These are phyloP conservation scores for Dolichoris vasculosae DNA, from an alignment of 1,140 invertebrate species.

Conservation along the genomic window DNA sequence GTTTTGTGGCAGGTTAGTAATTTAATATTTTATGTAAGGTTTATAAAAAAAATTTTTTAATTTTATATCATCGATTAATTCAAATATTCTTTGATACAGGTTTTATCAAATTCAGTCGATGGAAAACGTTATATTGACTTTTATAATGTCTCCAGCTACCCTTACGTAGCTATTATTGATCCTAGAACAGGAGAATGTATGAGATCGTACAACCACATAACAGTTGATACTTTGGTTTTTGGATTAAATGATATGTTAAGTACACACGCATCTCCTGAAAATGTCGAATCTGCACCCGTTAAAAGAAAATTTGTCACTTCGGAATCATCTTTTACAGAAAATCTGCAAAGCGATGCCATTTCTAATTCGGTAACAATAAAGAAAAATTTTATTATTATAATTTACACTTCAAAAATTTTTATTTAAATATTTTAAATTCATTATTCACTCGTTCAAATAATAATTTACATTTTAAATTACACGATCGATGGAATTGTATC, in stretches of 20 bases:
- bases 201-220: conserved; percentile 75
- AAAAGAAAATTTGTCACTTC: conserved; percentile 16
- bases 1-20: conserved; percentile 85
- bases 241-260: conserved; percentile 72
- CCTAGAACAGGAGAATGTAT: conserved; percentile 84
- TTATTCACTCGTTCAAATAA: not conserved
- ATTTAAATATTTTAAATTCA: conserved; percentile 1
- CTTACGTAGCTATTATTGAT: conserved; percentile 85
- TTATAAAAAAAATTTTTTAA: not conserved
- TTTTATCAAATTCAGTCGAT: conserved; percentile 81
- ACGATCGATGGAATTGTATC: conserved; percentile 14
- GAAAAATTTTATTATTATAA: not conserved
- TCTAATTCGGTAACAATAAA: conserved; percentile 51
- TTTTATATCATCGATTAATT: conserved; percentile 19
- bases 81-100: conserved; percentile 69
- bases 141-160: conserved; percentile 81
- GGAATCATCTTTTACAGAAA: conserved; percentile 22
- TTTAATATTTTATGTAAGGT: conserved; percentile 15
- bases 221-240: conserved; percentile 69
- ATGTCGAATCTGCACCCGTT: conserved; percentile 58
- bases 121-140: conserved; percentile 82
- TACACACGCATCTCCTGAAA: conserved; percentile 70
- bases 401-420: not conserved
- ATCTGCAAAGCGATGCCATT: conserved; percentile 45
- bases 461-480: not conserved